Evolutionary conservation across 2,797 vertebrate genomes (phyloP), one percentile per base, ranked within the genome.

Genomic region (Muraenolepis orangiensis): DNA sequence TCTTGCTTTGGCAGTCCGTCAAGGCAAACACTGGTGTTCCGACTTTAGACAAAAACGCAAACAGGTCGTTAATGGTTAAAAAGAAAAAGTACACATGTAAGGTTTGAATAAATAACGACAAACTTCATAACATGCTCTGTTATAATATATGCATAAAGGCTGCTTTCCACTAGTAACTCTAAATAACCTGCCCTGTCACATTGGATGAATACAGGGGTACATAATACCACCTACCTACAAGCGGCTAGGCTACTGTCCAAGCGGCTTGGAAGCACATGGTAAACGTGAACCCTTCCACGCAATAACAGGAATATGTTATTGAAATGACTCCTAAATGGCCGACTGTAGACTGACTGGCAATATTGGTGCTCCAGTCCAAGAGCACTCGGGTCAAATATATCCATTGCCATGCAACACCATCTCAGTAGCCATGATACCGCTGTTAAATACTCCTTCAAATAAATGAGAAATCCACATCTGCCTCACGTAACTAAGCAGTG

Each of bases 1-100:
- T 26, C 69, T 78, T 18, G 2, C 70, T 74, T 82, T 81, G 79
- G 78, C 74, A 79, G 73, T 32, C 34, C 8, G 69, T 72, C 71
- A 46, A 78, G 69, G 31, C 14, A 72, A 78, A 74, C 31, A 66
- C 3, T n/a, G 1, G 23, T 11, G 23, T 16, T 46, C 34, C 74
- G 1, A 69, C 8, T 20, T 29, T 8, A 30, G 42, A 28, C 66
- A 51, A 66, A 34, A 29, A 70, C 66, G 18, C 38, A 28, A 26
- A 36, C 57, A 78, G 61, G 57, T 70, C 76, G 74, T 76, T 4
- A 14, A 70, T 73, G 77, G 69, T 76, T 78, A 76, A 23, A 68
- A 34, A 70, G 23, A 23, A 66, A 36, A 70, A 1, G 70, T 34
- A 72, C 14, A 71, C 46, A 4, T 74, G 51, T 70, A 67, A n/a